Percentiles rank a stretch among this genome's conserved stretches.
Conservation (phyloP, 2,113 vertebrate genomes). For the Chaetops frenatus region DNA sequence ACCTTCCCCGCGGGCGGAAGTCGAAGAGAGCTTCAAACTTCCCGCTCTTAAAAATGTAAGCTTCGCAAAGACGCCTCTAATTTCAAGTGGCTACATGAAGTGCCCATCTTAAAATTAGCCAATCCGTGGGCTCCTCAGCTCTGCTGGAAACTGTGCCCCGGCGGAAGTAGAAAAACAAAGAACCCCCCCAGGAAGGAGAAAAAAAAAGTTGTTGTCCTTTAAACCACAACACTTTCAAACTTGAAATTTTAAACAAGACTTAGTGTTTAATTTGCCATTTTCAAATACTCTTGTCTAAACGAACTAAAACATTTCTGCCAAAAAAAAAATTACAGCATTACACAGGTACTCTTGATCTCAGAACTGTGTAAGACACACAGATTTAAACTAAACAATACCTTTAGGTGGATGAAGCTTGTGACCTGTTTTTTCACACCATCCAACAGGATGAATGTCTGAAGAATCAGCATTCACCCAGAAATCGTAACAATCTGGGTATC, state of each 20-base stretch:
- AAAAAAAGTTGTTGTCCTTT: no score
- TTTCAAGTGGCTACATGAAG: no score
- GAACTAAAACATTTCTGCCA: neutral
- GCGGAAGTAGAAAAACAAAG: no score
- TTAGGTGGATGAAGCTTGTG: constrained; percentile 84
- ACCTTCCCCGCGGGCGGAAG: no score
- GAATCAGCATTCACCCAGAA: constrained; percentile 86
- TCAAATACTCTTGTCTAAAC: neutral
- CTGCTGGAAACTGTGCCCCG: no score
- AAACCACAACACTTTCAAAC: no score
- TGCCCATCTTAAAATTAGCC: no score
- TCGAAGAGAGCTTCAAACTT: no score
- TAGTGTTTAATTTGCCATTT: neutral
- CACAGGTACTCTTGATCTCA: neutral
- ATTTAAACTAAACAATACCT: constrained; percentile 64
- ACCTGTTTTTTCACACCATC: constrained; percentile 86
- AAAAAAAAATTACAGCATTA: neutral
- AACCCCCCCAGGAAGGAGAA: no score
- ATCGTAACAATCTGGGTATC: constrained; percentile 81
- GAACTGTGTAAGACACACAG: neutral
- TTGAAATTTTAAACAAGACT: neutral
- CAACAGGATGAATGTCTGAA: constrained; percentile 81
- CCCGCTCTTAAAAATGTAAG: no score
- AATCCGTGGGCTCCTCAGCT: no score
- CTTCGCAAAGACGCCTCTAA: no score